A percentile compares a stretch with the other conserved stretches of the same genome.
These are phyloP conservation scores for Scytalopus superciliaris DNA, from an alignment of 2,113 vertebrate genomes.

Conservation along the genomic window DNA sequence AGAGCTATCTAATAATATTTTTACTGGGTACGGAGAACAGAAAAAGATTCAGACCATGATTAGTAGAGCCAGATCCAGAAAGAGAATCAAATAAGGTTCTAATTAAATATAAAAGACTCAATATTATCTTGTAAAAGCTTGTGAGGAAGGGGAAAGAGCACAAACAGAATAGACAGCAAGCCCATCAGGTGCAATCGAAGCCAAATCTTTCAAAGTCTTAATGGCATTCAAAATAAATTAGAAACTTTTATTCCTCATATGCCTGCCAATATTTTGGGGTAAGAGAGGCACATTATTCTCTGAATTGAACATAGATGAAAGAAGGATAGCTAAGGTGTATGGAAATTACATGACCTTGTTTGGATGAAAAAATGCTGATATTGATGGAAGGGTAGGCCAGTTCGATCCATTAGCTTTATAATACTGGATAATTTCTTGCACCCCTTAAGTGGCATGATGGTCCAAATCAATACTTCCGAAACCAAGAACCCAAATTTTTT, in stretches of 20 bases:
- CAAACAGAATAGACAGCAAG: background rate
- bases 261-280: background rate
- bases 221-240: background rate
- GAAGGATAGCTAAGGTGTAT: background rate
- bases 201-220: background rate
- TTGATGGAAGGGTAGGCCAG: background rate
- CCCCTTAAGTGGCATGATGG: background rate
- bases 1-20: slow-evolving; percentile 53
- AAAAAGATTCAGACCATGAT: slow-evolving; percentile 17
- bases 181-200: background rate
- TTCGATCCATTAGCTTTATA: background rate
- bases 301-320: background rate
- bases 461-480: background rate
- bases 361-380: background rate
- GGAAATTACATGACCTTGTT: background rate
- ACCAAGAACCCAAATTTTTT: background rate
- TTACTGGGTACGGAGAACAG: slow-evolving; percentile 26
- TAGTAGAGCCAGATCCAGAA: slow-evolving; percentile 16
- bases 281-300: background rate
- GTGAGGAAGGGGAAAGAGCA: background rate
- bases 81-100: slow-evolving; percentile 46
- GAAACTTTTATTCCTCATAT: background rate
- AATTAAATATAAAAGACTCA: slow-evolving; percentile 52
- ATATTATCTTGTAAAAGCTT: slow-evolving; percentile 10
- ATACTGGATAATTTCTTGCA: background rate